These are phyloP conservation scores for Nebria brevicollis DNA, from an alignment of 2,888 invertebrate genomes.

Conservation along the genomic window DNA sequence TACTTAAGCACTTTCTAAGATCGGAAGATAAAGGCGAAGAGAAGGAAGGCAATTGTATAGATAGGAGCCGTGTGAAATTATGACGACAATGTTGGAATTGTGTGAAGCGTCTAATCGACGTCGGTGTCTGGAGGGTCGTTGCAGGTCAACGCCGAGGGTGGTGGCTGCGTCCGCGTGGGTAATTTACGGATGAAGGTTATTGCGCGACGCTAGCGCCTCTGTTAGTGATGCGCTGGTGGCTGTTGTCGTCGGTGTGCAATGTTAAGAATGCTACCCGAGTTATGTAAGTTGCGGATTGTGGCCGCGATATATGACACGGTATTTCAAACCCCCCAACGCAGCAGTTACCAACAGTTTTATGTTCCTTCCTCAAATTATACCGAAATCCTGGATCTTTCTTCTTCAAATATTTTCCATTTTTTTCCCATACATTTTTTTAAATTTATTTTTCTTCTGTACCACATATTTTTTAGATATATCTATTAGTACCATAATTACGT, in stretches of 20 bases:
- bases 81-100: background rate
- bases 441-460: no score
- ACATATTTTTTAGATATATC: no score
- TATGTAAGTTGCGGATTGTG: conserved; percentile 34
- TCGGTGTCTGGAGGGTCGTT: conserved; percentile 2
- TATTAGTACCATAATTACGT: no score
- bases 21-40: background rate
- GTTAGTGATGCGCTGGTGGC: background rate
- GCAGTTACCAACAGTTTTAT: conserved; percentile 27
- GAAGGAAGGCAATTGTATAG: background rate
- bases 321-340: conserved; percentile 17
- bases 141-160: background rate
- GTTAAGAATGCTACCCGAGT: conserved; percentile 40
- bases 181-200: conserved; percentile 40
- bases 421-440: no score
- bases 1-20: no score
- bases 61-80: background rate
- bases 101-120: background rate
- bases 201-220: conserved; percentile 15
- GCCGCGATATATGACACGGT: conserved; percentile 20
- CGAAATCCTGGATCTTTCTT: background rate
- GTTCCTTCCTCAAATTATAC: background rate
- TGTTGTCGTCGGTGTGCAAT: conserved; percentile 28
- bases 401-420: no score
- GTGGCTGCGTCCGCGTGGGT: conserved; percentile 7